Base-by-base conservation (phyloP, 2,888 invertebrate species). In the Drosophila pseudotakahashii region DNA sequence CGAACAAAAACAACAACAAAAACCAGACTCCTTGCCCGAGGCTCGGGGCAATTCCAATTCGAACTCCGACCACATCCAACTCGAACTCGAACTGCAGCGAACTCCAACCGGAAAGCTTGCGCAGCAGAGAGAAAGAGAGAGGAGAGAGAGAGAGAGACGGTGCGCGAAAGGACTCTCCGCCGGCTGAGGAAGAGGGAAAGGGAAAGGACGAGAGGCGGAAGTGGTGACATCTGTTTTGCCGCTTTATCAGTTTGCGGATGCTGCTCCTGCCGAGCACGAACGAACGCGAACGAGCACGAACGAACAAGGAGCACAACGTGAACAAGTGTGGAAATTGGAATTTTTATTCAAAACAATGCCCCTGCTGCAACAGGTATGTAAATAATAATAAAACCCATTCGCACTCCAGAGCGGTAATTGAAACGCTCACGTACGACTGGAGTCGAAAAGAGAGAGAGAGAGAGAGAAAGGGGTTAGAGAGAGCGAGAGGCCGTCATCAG, bases 341-440 rank as follows among this genome's bases (percentile, higher is more conserved):
- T 90, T 89, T 89, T 90, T 90, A 90, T 90, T 90, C 90, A 90
- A 91, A 91, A 91, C 90, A 90, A 91, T 91, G 91, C 91, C 91
- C 81, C 89, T 89, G 83, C 89, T 91, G 91, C 91, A 91, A 91
- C 91, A 91, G 91, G 91, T 91, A 91, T 90, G 91, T 91, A 89
- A 90, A 90, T 90, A 90, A 89, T 79, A 89, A 89, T 86, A 89
- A 84, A 86, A 81, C 83, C 79, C 80, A 89, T 88, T 89, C 83
- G 86, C 83, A 88, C 86, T 77, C 81, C 70, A 77, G 77, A 62
- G 71, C 73, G 68, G 81, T 78, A 81, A 73, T 81, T 88, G 84
- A 87, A 81, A 77, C 71, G 75, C 81, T 87, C 87, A 84, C 81
- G 84, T 79, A 83, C 81, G 66, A 37, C 32, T 57, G 34, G 32